Percentiles rank a stretch among this genome's conserved stretches.
phyloP scores from a whole-genome alignment of 2,797 vertebrate genomes.

The Naso thynnoides region DNA sequence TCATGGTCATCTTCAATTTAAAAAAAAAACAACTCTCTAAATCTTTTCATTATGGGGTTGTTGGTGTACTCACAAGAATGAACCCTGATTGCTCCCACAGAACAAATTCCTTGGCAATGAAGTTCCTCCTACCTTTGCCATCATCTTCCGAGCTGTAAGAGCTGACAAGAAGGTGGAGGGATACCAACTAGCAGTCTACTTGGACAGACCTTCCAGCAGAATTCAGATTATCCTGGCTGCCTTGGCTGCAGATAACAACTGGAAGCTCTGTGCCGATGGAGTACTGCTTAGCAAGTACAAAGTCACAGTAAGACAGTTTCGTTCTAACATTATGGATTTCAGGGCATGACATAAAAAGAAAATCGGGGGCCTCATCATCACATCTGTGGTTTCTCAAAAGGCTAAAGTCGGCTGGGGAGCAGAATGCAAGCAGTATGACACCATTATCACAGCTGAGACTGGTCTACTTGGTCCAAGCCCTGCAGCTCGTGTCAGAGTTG shows the following conservation, averaged over 20 bases:
- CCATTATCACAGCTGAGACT: conserved; percentile 82
- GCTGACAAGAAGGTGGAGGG: conserved; percentile 78
- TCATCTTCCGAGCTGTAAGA: conserved; percentile 78
- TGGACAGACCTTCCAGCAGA: conserved; percentile 72
- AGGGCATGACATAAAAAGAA: not conserved
- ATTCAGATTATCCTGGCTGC: conserved; percentile 84
- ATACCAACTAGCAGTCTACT: conserved; percentile 82
- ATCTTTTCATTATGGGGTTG: conserved; percentile 6
- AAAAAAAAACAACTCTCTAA: not conserved
- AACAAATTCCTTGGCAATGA: conserved; percentile 77
- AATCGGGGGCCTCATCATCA: not conserved
- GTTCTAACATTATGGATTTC: not conserved
- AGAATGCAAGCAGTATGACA: conserved; percentile 83
- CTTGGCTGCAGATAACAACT: conserved; percentile 82
- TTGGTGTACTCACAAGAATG: not conserved
- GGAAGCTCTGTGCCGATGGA: conserved; percentile 87
- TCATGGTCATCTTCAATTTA: conserved; percentile 8
- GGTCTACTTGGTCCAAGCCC: conserved; percentile 82
- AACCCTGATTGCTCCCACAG: conserved; percentile 59
- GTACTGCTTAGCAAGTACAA: conserved; percentile 85
- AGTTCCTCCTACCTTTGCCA: conserved; percentile 71
- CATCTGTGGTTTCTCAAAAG: conserved; percentile 61
- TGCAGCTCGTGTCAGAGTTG: conserved; percentile 82
- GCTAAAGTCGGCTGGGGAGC: conserved; percentile 85
- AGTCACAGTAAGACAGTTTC: conserved; percentile 81